Percentiles rank a stretch among this genome's conserved stretches.
These are phyloP conservation scores for Gallinago media DNA, from an alignment of 2,113 vertebrate species.

Conservation along the genomic window DNA sequence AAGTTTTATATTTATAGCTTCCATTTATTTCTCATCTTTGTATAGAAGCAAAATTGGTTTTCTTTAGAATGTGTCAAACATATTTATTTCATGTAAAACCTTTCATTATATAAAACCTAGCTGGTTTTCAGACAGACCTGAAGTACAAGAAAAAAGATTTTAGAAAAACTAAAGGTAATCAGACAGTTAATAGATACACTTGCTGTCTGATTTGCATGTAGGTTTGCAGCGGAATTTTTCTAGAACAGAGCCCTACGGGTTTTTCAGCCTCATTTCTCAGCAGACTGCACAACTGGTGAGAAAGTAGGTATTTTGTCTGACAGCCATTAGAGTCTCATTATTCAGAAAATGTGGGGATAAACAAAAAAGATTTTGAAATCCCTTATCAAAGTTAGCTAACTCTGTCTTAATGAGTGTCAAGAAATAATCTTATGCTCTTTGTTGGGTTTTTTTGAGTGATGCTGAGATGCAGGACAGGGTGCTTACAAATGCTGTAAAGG, in stretches of 20 bases:
- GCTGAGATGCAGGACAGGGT: background rate
- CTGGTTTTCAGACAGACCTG: background rate
- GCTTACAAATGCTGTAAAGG: background rate
- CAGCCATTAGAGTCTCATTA: slow-evolving; percentile 58
- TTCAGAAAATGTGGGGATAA: slow-evolving; percentile 56
- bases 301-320: slow-evolving; percentile 59
- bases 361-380: slow-evolving; percentile 54
- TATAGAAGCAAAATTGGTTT: background rate
- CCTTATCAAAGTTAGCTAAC: slow-evolving; percentile 22
- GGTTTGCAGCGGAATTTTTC: slow-evolving; percentile 43
- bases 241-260: slow-evolving; percentile 23
- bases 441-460: background rate
- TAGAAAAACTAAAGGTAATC: background rate
- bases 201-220: slow-evolving; percentile 26
- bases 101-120: background rate
- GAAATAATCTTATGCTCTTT: background rate
- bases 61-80: background rate
- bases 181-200: background rate
- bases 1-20: slow-evolving; percentile 9
- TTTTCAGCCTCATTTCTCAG: slow-evolving; percentile 70
- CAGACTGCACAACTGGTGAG: slow-evolving; percentile 53
- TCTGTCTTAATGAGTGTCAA: slow-evolving; percentile 42
- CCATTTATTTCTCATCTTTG: background rate
- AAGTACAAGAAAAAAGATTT: background rate
- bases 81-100: background rate